Evolutionary conservation across 2,888 invertebrate species (phyloP), one percentile per base, ranked within the genome.

Genomic region (Esperia sulphurella): DNA sequence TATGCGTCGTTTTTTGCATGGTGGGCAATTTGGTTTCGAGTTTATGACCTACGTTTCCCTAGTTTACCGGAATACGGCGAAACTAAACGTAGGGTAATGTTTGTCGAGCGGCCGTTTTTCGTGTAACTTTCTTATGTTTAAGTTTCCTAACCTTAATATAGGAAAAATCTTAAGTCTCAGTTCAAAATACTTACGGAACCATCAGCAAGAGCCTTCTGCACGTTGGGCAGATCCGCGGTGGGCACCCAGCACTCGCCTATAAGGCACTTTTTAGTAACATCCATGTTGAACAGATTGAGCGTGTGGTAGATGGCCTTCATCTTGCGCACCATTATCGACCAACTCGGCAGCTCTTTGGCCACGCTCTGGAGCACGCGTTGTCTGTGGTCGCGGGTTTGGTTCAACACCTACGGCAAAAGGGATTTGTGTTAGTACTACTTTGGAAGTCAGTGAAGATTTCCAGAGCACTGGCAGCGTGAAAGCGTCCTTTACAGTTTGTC

Each of bases 231-330:
- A 65, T 95, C 95, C 38, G 91, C 90, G 6, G 92, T 91, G 0
- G 96, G 95, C 62, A 95, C 94, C 95, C 95, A 96, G 79, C 95
- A 95, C 79, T 96, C 96, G 6, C 95, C 95, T 59, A 96, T 95
- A 50, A 96, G 91, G 79, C 96, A 96, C 78, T 96, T 96, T 85
- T 95, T 94, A 6, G 96, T 95, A 52, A 96, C 95, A 66, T 96
- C 96, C 90, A 96, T 92, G 77, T 94, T 96, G 90, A 96, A 96
- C 59, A 96, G 86, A 79, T 97, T 97, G 65, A 97, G 91, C 0
- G 96, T 96, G 80, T 96, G 96, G 86, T 96, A 97, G 75, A 97
- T 96, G 46, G 96, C 96, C 83, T 97, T 97, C 93, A 97, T 96
- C 86, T 97, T 97, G 59, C 95, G 92, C 31, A 97, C 96, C 93